Conservation (phyloP, 1,140 invertebrate species). For the Dinoponera quadriceps region DNA sequence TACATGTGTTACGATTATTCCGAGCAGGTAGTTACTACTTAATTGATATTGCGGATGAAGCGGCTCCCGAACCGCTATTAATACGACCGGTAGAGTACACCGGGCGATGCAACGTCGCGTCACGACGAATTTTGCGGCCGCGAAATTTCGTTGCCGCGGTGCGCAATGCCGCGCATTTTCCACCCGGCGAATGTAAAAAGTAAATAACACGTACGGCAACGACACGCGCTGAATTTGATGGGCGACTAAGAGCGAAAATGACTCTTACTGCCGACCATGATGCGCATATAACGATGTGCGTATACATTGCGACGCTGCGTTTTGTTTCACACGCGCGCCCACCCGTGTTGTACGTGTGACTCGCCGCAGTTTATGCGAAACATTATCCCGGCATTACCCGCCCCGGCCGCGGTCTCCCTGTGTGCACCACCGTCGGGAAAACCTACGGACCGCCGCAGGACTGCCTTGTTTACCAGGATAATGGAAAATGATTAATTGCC, state of each 20-base stretch:
- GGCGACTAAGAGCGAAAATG: too few relatives aligned
- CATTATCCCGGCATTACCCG: constrained; percentile 85
- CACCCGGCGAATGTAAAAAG: background rate
- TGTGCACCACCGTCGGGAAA: constrained; percentile 54
- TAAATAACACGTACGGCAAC: too few relatives aligned
- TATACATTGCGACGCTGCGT: constrained; percentile 43
- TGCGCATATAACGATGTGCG: constrained; percentile 63
- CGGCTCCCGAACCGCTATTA: background rate
- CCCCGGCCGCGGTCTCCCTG: constrained; percentile 42
- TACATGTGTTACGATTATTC: constrained; percentile 43
- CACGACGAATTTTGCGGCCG: too few relatives aligned
- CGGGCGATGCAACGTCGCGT: background rate
- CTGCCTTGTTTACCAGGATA: constrained; percentile 76
- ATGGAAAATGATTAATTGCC: constrained; percentile 80
- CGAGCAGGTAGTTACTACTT: background rate
- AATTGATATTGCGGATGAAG: constrained; percentile 1
- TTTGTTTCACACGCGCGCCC: constrained; percentile 48
- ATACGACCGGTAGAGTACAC: constrained; percentile 1
- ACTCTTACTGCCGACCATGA: constrained; percentile 37
- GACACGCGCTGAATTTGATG: too few relatives aligned
- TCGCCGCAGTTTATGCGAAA: constrained; percentile 83
- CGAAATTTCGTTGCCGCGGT: constrained; percentile 3
- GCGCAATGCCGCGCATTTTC: background rate
- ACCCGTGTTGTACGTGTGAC: constrained; percentile 66
- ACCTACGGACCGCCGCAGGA: constrained; percentile 67